Base-by-base conservation (phyloP, 2,797 vertebrate genomes). In the Catostomus latipinnis region DNA sequence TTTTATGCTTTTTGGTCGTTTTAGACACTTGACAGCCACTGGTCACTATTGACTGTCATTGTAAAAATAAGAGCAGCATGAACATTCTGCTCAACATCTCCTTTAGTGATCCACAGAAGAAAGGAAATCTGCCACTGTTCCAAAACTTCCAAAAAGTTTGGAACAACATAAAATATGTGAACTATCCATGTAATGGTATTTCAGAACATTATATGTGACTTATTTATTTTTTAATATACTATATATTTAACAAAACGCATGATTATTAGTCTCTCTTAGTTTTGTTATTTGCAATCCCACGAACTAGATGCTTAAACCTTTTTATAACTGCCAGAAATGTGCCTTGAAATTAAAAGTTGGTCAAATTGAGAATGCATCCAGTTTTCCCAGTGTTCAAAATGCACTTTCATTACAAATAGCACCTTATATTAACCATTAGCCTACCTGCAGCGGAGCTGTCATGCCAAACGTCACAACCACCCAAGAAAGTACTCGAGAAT, bases 391-490 rank as follows among this genome's bases (percentile, higher is more conserved):
- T 63, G 48, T 74, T 62, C 58, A 65, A 49, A 80, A 76, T 74
- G 71, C 86, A 85, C 86, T 85, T 89, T 92, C 82, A 77, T 85
- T 70, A 90, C 82, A 89, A 91, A 90, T 82, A 67, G 83, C 87
- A 88, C 86, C 82, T 90, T 89, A 85, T 83, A 76, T 86, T 88
- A 86, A 82, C 84, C 83, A 71, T 83, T 76, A 71, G 63, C 58
- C 87, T 83, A 78, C 68, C 82, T 89, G 85, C 86, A 82, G 77
- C 78, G 52, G 77, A 82, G 89, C 88, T 83, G 73, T 74, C 75
- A 43, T 86, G 81, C 86, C 87, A 88, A 86, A 87, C 71, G 43
- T 89, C 85, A 84, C 91, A 90, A 86, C 90, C 87, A 87, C 85
- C 70, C 82, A 87, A 87, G 78, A 82, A 86, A 90, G 90, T 90